Evolutionary conservation across 2,113 vertebrate species (phyloP).

Genomic region (Salvelinus sp.): DNA sequence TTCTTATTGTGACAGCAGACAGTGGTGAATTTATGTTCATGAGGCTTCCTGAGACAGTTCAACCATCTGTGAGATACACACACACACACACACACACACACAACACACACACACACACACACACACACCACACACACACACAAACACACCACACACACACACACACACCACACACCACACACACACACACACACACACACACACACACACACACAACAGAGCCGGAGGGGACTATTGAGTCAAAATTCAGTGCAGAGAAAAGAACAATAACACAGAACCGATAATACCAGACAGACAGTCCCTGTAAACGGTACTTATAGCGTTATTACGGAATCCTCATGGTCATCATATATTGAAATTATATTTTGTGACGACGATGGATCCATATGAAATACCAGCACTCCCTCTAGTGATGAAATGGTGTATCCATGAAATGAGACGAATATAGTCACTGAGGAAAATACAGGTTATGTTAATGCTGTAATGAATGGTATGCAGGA

Average conservation of each 20-base stretch:
- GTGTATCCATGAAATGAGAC: too few species aligned
- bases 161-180: neutral
- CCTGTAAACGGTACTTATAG: conserved; percentile 39
- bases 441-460: too few species aligned
- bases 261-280: conserved; percentile 44
- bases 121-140: too few species aligned
- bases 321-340: conserved; percentile 32
- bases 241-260: conserved; percentile 48
- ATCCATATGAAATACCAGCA: conserved; percentile 37
- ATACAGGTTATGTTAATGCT: too few species aligned
- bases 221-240: conserved; percentile 54
- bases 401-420: conserved; percentile 59
- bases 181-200: too few species aligned
- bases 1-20: conserved; percentile 52
- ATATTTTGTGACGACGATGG: conserved; percentile 11
- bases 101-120: too few species aligned
- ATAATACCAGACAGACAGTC: conserved; percentile 43
- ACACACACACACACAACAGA: neutral
- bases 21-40: conserved; percentile 22
- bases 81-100: too few species aligned
- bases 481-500: too few species aligned
- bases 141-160: too few species aligned
- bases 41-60: conserved; percentile 26
- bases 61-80: conserved; percentile 21
- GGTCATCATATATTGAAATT: conserved; percentile 19